Evolutionary conservation across 2,113 vertebrate species (phyloP), one percentile per base, ranked within the genome.

Genomic region (Pelecanus crispus): DNA sequence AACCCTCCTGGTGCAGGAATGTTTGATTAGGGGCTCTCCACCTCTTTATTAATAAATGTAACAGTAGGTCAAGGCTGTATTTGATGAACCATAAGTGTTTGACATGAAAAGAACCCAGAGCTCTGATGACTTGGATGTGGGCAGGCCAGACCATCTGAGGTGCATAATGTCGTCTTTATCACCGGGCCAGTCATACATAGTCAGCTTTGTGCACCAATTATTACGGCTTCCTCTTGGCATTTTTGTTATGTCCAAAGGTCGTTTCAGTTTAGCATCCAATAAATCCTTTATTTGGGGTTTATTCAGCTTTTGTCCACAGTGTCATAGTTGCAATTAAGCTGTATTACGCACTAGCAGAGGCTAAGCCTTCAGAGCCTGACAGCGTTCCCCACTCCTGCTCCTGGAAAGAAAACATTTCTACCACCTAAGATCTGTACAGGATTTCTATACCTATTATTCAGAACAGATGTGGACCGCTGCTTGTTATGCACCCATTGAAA

Each of bases 171-270:
- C 61, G 24, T 86, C 88, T 95, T 92, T 92, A 94, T 95, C 45
- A 26, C 26, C 6, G 21, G 36, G 49, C 89, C 83, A 80, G 45
- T 81, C 81, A 72, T 50, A 91, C 36, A 81, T 17, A 80, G 59
- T 73, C 89, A 94, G 89, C 83, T 95, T 94, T 92, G 65, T 87
- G 52, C 66, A 88, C 62, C 89, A 95, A 80, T 89, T 86, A 94
- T 55, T 91, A 72, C 31, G 50, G 53, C 66, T 81, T 80, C 67
- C 83, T 87, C 77, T 80, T 82, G 47, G 55, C 70, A 59, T 87
- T 95, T 92, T 82, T 94, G 40, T 88, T 80, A 87, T 9, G 17
- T 55, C 45, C 90, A 88, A 91, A 88, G 87, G 81, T 88, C 24
- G 3, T 92, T 91, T 88, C 93, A 89, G 63, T 88, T 78, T 90